Evolutionary conservation across 2,113 vertebrate species (phyloP), one percentile per base, ranked within the genome.

Genomic region (Phalacrocorax pelagicus): DNA sequence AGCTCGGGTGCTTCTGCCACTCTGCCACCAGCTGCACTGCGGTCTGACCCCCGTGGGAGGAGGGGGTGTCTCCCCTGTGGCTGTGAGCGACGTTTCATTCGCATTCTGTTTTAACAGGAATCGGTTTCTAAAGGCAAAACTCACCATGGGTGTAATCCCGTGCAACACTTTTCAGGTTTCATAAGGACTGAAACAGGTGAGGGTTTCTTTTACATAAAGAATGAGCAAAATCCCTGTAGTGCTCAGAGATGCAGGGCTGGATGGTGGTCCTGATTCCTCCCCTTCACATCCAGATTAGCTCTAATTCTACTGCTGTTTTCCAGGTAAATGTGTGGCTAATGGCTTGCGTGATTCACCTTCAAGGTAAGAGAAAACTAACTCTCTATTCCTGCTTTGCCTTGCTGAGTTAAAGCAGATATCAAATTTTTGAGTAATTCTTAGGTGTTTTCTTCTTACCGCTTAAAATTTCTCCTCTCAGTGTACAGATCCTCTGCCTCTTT

Each of bases 121-220:
- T 42, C 3, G 2, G 2, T 36, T 57, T 15, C 46, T 20, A 6
- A 36, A 71, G 38, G 75, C 21, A 44, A 51, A 86, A 16, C 19
- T 46, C 32, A 11, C 47, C 58, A 1, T 2, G 52, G 49, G 24
- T 24, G 47, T 38, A 27, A 77, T 11, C 26, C 80, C 23, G 5
- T 15, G 21, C 22, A 8, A 0, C 0, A 7, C n/a, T 72, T 22
- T 2, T 11, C 38, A 42, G 75, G 17, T 47, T 55, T 23, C n/a
- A 13, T 8, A 12, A 34, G 29, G 78, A 65, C 49, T 79, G 63
- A 24, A 15, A 3, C 2, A 20, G n/a, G 5, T 11, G 27, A 78
- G 15, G n/a, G 15, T 61, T n/a, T 72, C 63, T 71, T 58, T 26
- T 6, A 8, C 4, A 4, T 2, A 5, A 44, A 70, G 38, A 47